phyloP scores from a whole-genome alignment of 2,113 vertebrate species.

The Perognathus longimembris region DNA sequence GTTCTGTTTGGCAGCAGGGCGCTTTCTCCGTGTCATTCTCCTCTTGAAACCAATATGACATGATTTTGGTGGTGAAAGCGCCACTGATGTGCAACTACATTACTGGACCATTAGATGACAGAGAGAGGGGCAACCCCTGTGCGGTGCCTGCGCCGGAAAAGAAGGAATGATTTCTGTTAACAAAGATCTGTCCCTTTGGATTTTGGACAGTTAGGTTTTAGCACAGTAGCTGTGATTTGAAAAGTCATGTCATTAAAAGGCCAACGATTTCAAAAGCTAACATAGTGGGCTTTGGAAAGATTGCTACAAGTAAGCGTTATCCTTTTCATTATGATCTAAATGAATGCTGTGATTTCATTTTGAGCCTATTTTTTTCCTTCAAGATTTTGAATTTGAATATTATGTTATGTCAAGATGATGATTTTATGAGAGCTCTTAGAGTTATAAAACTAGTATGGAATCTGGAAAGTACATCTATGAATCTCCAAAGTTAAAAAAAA shows the following conservation, averaged over 20 bases:
- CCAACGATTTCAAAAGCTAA: constrained; percentile 45
- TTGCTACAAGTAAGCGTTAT: constrained; percentile 47
- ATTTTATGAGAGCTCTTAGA: constrained; percentile 39
- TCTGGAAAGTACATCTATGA: constrained; percentile 12
- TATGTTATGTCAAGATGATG: constrained; percentile 56
- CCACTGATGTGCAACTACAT: constrained; percentile 80
- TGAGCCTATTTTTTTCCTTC: background rate
- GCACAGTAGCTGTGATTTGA: constrained; percentile 78
- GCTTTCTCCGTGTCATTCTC: constrained; percentile 80
- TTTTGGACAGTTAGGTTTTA: constrained; percentile 76
- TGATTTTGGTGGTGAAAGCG: constrained; percentile 80
- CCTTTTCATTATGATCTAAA: constrained; percentile 34
- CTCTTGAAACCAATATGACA: constrained; percentile 75
- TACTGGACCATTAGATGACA: constrained; percentile 85
- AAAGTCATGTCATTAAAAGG: constrained; percentile 71
- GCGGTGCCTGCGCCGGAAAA: no score
- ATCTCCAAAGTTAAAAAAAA: constrained; percentile 16
- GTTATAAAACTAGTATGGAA: background rate
- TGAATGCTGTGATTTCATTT: constrained; percentile 6
- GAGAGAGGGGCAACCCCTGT: constrained; percentile 72
- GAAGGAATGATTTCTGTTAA: background rate
- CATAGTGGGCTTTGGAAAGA: background rate
- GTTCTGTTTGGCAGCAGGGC: constrained; percentile 82
- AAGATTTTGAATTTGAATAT: constrained; percentile 27
- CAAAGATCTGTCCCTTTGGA: constrained; percentile 73